Percentiles rank a stretch among this genome's conserved stretches.
phyloP scores from a whole-genome alignment of 53 echinoderm and acorn worm species.

The Hippasteria phrygiana region DNA sequence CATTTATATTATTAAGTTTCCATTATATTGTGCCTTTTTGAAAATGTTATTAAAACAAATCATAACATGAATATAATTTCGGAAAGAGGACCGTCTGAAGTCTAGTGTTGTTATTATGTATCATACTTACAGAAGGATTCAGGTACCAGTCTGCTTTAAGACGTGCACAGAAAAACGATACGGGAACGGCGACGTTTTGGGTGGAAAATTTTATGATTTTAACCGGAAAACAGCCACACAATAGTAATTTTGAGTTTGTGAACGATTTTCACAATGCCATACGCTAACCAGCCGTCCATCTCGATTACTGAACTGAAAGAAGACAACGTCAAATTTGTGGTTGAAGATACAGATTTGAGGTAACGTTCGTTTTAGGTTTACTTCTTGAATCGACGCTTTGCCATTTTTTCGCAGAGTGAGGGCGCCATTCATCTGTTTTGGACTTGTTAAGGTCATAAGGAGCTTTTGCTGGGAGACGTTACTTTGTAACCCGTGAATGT shows the following conservation, averaged over 20 bases:
- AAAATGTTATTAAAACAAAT: background rate
- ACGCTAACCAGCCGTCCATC: slow-evolving; percentile 94
- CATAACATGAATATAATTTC: background rate
- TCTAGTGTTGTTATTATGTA: background rate
- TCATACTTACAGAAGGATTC: background rate
- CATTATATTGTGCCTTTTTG: background rate
- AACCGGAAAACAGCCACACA: background rate
- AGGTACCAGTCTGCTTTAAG: background rate
- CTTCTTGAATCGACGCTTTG: too few species aligned
- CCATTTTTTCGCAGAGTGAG: background rate
- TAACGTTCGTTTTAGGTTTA: too few species aligned
- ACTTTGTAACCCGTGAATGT: too few species aligned
- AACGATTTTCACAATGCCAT: slow-evolving; percentile 76
- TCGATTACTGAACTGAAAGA: slow-evolving; percentile 87
- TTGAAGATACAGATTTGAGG: slow-evolving; percentile 97
- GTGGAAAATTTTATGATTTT: background rate
- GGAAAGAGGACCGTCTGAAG: slow-evolving; percentile 13
- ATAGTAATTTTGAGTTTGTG: background rate
- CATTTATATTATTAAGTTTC: background rate
- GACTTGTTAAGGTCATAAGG: too few species aligned
- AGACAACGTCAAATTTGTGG: slow-evolving; percentile 95
- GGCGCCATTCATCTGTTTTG: slow-evolving; percentile 10
- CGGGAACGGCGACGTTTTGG: background rate
- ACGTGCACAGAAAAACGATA: background rate
- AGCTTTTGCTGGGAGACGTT: too few species aligned